phyloP scores from a whole-genome alignment of 2,797 vertebrate species.

The Crenichthys baileyi region DNA sequence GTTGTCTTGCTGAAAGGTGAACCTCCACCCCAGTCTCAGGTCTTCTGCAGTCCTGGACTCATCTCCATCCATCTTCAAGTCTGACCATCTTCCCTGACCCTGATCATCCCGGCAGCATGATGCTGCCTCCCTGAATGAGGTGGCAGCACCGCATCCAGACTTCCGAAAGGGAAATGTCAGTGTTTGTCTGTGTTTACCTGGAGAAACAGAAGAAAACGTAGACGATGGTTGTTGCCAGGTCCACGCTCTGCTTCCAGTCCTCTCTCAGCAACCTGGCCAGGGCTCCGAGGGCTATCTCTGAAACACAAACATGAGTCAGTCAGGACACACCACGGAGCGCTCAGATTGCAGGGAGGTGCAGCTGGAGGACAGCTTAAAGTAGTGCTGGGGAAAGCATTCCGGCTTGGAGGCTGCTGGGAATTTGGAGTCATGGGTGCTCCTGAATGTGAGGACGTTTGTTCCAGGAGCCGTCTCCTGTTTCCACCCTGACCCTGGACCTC shows the following conservation, averaged over 20 bases:
- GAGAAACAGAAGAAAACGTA: conserved; percentile 96
- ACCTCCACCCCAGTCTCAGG: not conserved
- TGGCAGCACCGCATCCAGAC: too few species aligned
- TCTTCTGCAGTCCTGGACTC: not conserved
- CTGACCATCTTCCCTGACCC: too few species aligned
- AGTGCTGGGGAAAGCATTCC: conserved; percentile 37
- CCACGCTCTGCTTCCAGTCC: conserved; percentile 94
- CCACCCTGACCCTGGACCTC: conserved; percentile 43
- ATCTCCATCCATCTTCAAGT: too few species aligned
- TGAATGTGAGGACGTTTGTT: conserved; percentile 30
- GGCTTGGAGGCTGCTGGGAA: conserved; percentile 40
- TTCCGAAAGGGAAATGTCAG: too few species aligned
- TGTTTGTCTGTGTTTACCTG: conserved; percentile 76
- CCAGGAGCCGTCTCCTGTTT: conserved; percentile 57
- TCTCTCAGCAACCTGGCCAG: conserved; percentile 92
- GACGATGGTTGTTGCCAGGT: conserved; percentile 94
- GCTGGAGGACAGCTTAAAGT: conserved; percentile 18
- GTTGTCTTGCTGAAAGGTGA: too few species aligned
- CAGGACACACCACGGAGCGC: not conserved
- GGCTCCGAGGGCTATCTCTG: conserved; percentile 89
- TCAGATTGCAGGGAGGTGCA: not conserved
- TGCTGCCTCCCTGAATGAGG: too few species aligned
- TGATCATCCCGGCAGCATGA: too few species aligned
- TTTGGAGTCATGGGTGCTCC: conserved; percentile 5
- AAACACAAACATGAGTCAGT: conserved; percentile 15